phyloP scores from a whole-genome alignment of 2,888 invertebrate genomes.

The Scaptomyza cyrtandrae region DNA sequence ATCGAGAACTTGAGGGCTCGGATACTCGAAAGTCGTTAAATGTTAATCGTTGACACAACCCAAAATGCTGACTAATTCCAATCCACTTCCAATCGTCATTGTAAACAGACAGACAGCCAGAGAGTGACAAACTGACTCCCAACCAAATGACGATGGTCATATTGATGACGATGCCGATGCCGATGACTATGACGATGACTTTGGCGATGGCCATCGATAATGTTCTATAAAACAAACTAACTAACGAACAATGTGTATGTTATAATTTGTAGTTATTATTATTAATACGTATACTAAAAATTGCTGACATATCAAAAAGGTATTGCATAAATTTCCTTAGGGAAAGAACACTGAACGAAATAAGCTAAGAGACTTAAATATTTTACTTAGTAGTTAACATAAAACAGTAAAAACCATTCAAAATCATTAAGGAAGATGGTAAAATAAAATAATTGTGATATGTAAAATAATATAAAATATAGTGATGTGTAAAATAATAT shows the following conservation, averaged over 20 bases:
- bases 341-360: not conserved
- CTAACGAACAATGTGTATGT: too few relatives aligned
- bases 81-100: conserved; percentile 4
- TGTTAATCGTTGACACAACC: conserved; percentile 78
- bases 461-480: too few relatives aligned
- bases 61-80: conserved; percentile 71
- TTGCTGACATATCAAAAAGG: not conserved
- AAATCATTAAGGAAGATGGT: not conserved
- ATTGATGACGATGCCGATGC: not conserved
- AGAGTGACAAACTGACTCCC: conserved; percentile 20
- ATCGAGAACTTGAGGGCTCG: conserved; percentile 29
- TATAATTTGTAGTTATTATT: not conserved
- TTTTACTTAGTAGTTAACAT: too few relatives aligned
- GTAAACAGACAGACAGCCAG: conserved; percentile 27
- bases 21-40: conserved; percentile 67
- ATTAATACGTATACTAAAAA: conserved; percentile 23
- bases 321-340: not conserved
- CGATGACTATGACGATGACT: too few relatives aligned
- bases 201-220: conserved; percentile 19
- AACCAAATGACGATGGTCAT: conserved; percentile 30
- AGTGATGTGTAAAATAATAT: too few relatives aligned
- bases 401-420: not conserved
- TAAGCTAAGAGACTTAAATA: not conserved
- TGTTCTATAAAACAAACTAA: too few relatives aligned
- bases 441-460: too few relatives aligned